A percentile compares a stretch with the other conserved stretches of the same genome.
Evolutionary conservation across 53 echinoderm and acorn worm genomes (phyloP).

Genomic region (Actinopyga echinites): DNA sequence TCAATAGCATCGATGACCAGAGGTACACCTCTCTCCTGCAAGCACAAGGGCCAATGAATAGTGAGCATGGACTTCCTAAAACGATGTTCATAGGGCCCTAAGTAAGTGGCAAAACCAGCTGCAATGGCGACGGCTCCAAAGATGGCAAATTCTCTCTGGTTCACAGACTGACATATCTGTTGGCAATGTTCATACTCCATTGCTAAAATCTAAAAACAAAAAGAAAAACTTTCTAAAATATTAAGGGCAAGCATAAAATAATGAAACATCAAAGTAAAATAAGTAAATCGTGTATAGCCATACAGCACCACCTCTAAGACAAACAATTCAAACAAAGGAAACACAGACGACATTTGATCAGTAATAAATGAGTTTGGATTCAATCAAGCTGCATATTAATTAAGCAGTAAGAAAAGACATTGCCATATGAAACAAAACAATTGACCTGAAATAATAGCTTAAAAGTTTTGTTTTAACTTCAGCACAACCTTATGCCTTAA

Average conservation of each 20-base stretch:
- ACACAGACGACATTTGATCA: too few species aligned
- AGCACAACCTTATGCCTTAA: too few species aligned
- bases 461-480: too few species aligned
- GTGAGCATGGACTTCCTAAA: conserved; percentile 92
- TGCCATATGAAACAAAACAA: too few species aligned
- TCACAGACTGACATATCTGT: conserved; percentile 91
- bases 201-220: conserved; percentile 68
- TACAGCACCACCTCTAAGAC: neutral
- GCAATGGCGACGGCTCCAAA: conserved; percentile 91
- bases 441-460: too few species aligned
- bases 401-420: too few species aligned
- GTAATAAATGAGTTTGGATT: too few species aligned
- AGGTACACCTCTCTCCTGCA: conserved; percentile 94
- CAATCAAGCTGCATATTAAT: too few species aligned
- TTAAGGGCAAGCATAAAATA: neutral
- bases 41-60: conserved; percentile 95
- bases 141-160: conserved; percentile 90
- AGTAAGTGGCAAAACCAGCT: conserved; percentile 84
- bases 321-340: neutral
- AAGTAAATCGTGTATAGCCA: neutral
- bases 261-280: neutral
- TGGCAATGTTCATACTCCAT: conserved; percentile 93
- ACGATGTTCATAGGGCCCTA: conserved; percentile 91
- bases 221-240: neutral
- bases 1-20: conserved; percentile 93